Evolutionary conservation across 1,140 invertebrate genomes (phyloP).

Genomic region (Cylas formicarius): DNA sequence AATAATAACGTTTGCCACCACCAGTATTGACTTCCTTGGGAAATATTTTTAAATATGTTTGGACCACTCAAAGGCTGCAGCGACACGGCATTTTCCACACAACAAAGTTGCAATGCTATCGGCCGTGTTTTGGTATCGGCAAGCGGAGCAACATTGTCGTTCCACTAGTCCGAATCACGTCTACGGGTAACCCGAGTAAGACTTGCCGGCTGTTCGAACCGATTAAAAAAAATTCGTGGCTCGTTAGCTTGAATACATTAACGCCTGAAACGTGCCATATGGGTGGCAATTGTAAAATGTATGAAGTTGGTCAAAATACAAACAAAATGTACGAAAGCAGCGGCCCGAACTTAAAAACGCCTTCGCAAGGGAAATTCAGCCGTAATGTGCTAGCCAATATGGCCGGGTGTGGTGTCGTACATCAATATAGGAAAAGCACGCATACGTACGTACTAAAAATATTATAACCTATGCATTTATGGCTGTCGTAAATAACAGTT

Average conservation of each 20-base stretch:
- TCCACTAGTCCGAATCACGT: no score
- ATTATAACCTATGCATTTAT: constrained; percentile 41
- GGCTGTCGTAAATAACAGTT: constrained; percentile 38
- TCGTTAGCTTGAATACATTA: background rate
- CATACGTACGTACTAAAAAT: constrained; percentile 40
- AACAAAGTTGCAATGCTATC: no score
- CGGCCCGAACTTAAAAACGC: constrained; percentile 1
- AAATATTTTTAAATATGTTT: no score
- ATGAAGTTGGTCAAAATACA: constrained; percentile 25
- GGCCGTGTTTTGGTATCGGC: no score
- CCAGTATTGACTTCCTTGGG: no score
- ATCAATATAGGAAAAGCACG: constrained; percentile 30
- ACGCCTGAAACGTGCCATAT: constrained; percentile 11
- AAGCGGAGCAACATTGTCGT: no score
- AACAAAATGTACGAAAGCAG: constrained; percentile 22
- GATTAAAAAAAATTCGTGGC: no score
- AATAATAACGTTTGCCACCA: no score
- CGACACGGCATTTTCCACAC: no score
- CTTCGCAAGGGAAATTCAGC: constrained; percentile 11
- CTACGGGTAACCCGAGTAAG: no score
- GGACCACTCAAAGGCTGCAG: no score
- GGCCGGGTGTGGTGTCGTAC: constrained; percentile 18
- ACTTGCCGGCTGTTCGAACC: no score
- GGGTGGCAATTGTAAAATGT: constrained; percentile 13
- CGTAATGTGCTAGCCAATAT: constrained; percentile 8